Evolutionary conservation across 2,797 vertebrate species (phyloP), one percentile per base, ranked within the genome.

Genomic region (Gadopsis marmoratus): DNA sequence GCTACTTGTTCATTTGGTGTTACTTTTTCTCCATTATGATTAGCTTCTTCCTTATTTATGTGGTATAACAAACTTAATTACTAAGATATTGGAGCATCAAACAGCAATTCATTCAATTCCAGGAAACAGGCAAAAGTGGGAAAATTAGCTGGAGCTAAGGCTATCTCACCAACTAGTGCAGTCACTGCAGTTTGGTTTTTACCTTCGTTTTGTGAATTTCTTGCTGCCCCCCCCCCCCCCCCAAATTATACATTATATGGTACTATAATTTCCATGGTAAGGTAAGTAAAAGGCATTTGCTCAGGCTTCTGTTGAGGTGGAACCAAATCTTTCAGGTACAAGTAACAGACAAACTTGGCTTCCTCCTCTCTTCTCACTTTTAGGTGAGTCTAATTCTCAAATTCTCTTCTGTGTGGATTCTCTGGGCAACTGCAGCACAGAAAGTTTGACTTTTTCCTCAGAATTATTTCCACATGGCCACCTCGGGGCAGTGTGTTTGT

Each of bases 381-480:
- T n/a, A 47, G 26, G 33, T 4, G 11, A 71, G 21, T 35, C 65
- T 5, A 48, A 74, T 48, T 69, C 54, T 72, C 23, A 43, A 56
- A 65, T 39, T 62, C 45, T 29, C n/a, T 26, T 33, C 47, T 39
- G 23, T 50, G 19, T 33, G 7, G 43, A 54, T 31, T 80, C 72
- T 74, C 59, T 60, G 51, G 23, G 33, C 7, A 16, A 64, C 61
- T 17, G 53, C 62, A 71, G 41, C 14, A 7, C 33, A 65, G 41
- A 64, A 64, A 43, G 39, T 77, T 37, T 65, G 37, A 65, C 50
- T 60, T 74, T 76, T 80, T 76, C 55, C 35, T 68, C 26, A 61
- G 33, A 74, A 79, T 62, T 58, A 51, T 63, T 83, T 78, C 73
- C 70, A 69, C 73, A 67, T 48, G 78, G 48, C 58, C 68, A 56